Conservation (phyloP, 2,113 vertebrate genomes). For the Merops nubicus region DNA sequence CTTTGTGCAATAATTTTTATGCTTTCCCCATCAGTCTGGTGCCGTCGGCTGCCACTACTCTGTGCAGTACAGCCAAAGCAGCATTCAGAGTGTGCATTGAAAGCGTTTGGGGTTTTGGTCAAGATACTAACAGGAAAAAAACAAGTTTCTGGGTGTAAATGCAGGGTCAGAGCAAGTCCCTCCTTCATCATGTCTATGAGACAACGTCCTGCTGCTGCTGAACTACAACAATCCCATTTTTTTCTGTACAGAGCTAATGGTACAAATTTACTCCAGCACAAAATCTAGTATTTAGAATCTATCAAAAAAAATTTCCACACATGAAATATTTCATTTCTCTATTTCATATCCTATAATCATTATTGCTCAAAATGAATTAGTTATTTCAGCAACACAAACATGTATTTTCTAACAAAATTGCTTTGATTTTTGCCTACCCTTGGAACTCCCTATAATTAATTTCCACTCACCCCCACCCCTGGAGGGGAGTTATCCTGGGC, state of each 20-base stretch:
- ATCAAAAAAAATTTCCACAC: neutral
- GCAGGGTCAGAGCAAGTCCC: neutral
- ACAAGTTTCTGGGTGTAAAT: neutral
- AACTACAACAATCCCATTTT: neutral
- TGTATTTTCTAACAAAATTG: neutral
- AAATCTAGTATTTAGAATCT: neutral
- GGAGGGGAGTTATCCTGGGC: neutral
- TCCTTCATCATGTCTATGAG: neutral
- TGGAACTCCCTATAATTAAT: neutral
- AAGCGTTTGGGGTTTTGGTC: neutral
- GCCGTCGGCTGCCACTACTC: neutral
- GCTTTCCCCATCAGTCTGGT: neutral
- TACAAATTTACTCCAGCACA: neutral
- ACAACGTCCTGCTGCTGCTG: neutral
- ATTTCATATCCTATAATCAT: neutral
- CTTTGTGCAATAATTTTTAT: slow-evolving; percentile 21
- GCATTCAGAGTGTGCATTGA: neutral
- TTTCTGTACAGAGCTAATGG: neutral
- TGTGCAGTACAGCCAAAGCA: neutral
- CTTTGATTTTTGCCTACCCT: neutral
- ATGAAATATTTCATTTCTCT: neutral
- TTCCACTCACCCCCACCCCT: neutral
- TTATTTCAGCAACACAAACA: neutral
- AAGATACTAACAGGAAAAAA: neutral
- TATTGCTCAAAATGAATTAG: neutral